Evolutionary conservation across 2,888 invertebrate species (phyloP).

Genomic region (Callyntrura guangdongensis): DNA sequence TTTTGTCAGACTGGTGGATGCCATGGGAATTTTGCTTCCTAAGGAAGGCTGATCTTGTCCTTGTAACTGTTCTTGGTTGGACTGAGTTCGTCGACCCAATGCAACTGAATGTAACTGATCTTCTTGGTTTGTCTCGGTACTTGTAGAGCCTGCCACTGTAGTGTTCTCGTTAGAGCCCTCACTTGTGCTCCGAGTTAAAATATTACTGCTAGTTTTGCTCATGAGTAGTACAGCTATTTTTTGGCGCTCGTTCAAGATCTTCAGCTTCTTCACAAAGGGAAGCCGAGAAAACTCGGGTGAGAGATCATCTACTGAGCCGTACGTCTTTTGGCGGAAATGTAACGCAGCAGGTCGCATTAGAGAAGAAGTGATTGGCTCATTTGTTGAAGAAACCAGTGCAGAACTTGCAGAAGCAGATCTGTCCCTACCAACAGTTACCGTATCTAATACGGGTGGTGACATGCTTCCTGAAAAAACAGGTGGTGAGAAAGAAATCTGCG

Average conservation of each 20-base stretch:
- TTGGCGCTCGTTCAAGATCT: slow-evolving; percentile 95
- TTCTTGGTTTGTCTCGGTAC: slow-evolving; percentile 57
- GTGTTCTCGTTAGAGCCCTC: slow-evolving; percentile 88
- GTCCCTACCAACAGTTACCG: slow-evolving; percentile 55
- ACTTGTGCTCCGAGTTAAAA: slow-evolving; percentile 92
- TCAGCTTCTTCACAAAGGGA: slow-evolving; percentile 95
- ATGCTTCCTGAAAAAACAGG: slow-evolving; percentile 69
- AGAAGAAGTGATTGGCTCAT: background rate
- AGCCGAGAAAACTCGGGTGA: slow-evolving; percentile 95
- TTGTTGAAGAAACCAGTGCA: slow-evolving; percentile 55
- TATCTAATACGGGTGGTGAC: slow-evolving; percentile 71
- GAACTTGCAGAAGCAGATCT: slow-evolving; percentile 78
- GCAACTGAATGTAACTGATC: slow-evolving; percentile 80
- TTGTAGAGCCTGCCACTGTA: slow-evolving; percentile 65
- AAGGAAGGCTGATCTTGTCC: slow-evolving; percentile 53
- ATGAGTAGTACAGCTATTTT: slow-evolving; percentile 91
- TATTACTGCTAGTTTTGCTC: slow-evolving; percentile 86
- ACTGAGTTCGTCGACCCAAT: slow-evolving; percentile 83
- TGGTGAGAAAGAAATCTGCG: slow-evolving; percentile 70
- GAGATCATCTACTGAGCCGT: slow-evolving; percentile 87
- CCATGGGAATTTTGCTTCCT: background rate
- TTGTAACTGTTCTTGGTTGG: slow-evolving; percentile 80
- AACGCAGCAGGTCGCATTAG: slow-evolving; percentile 71
- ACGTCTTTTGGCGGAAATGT: slow-evolving; percentile 81
- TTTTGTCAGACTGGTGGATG: slow-evolving; percentile 51